phyloP scores from a whole-genome alignment of 2,113 vertebrate species.

The Nycticryphes semicollaris region DNA sequence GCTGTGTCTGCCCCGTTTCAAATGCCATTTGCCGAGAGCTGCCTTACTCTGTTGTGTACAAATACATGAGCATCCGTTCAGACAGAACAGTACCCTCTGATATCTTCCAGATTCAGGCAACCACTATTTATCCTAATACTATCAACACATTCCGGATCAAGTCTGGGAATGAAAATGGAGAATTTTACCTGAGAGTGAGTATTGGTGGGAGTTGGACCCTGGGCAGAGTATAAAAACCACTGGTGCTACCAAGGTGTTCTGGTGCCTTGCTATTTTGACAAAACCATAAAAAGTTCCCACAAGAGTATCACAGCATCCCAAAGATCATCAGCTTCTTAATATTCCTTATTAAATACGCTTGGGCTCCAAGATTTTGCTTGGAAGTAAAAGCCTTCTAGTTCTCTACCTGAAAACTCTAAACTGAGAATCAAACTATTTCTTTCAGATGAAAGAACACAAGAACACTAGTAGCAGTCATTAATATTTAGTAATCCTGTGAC shows the following conservation, averaged over 20 bases:
- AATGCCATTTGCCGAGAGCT: constrained; percentile 83
- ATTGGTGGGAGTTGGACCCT: background rate
- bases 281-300: background rate
- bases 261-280: background rate
- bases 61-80: constrained; percentile 97
- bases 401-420: background rate
- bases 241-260: too few species aligned
- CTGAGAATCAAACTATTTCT: background rate
- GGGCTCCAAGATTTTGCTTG: background rate
- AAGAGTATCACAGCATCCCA: background rate
- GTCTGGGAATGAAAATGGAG: constrained; percentile 92
- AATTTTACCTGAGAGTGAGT: constrained; percentile 96
- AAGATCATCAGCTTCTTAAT: background rate
- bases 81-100: constrained; percentile 92
- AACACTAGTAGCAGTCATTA: background rate
- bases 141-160: constrained; percentile 97
- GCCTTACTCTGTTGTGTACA: constrained; percentile 93
- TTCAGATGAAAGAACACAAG: background rate
- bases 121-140: constrained; percentile 91
- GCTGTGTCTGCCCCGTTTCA: constrained; percentile 87
- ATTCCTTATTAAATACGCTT: background rate
- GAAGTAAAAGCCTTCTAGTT: background rate
- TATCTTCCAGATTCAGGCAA: constrained; percentile 98
- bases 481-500: background rate
- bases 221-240: background rate